Conservation (phyloP, 2,797 vertebrate genomes). For the Miichthys miiuy region DNA sequence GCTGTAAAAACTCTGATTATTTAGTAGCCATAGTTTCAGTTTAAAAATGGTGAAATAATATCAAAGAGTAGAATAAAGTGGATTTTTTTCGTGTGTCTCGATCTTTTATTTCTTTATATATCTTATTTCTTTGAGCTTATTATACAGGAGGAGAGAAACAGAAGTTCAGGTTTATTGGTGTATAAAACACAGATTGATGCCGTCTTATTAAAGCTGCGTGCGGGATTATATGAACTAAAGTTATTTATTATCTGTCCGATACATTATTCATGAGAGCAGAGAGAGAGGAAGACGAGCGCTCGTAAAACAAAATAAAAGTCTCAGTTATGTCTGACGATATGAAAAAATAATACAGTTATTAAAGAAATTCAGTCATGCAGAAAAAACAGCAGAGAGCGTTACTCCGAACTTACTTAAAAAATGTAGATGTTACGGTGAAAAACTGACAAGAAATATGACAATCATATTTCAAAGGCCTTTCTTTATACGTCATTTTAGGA, state of each 20-base stretch:
- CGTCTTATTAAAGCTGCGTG: conserved; percentile 29
- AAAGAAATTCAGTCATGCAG: conserved; percentile 13
- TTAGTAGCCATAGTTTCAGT: background rate
- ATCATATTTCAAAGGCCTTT: too few relatives aligned
- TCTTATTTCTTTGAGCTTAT: conserved; percentile 24
- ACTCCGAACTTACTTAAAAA: too few relatives aligned
- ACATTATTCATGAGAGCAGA: conserved; percentile 44
- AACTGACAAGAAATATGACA: too few relatives aligned
- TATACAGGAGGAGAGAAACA: conserved; percentile 30
- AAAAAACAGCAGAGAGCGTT: background rate
- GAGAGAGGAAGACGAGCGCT: conserved; percentile 13
- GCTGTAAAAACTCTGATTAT: background rate
- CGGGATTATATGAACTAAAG: conserved; percentile 15
- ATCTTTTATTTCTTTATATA: conserved; percentile 15
- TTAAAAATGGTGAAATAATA: background rate
- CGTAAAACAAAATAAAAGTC: conserved; percentile 57
- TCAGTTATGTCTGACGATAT: conserved; percentile 25
- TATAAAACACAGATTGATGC: conserved; percentile 55
- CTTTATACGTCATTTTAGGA: too few relatives aligned
- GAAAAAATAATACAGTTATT: conserved; percentile 42
- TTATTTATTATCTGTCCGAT: conserved; percentile 25
- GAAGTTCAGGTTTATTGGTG: conserved; percentile 40
- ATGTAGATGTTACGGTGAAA: too few relatives aligned
- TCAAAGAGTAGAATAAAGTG: too few relatives aligned
- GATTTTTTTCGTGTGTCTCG: background rate